Percentiles rank a stretch among this genome's conserved stretches.
These are phyloP conservation scores for Neoaliturus tenellus DNA, from an alignment of 2,888 invertebrate species.

Conservation along the genomic window DNA sequence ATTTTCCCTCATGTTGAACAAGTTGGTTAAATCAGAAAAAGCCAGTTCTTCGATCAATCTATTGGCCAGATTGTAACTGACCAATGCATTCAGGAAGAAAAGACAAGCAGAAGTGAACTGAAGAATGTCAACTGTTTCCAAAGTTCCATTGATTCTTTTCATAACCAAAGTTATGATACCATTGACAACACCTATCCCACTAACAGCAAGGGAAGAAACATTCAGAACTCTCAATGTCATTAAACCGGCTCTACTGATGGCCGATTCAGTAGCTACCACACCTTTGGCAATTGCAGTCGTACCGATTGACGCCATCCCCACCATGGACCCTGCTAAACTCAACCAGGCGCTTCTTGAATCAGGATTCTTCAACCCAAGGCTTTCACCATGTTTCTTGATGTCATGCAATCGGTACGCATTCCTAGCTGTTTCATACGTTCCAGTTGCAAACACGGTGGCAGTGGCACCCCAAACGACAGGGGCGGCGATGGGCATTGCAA, in stretches of 20 bases:
- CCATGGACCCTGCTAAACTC: constrained; percentile 51
- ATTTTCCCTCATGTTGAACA: constrained; percentile 54
- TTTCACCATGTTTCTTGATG: constrained; percentile 54
- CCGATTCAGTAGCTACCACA: constrained; percentile 46
- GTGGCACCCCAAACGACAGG: constrained; percentile 56
- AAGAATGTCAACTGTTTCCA: constrained; percentile 49
- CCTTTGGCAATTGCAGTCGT: constrained; percentile 53
- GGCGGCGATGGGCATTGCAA: constrained; percentile 53
- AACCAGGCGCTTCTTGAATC: constrained; percentile 57
- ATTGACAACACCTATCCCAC: constrained; percentile 56
- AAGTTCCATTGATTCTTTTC: constrained; percentile 53
- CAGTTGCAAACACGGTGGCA: constrained; percentile 56
- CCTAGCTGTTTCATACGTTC: constrained; percentile 55
- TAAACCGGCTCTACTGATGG: constrained; percentile 35
- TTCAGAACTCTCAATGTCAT: constrained; percentile 55
- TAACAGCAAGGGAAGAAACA: constrained; percentile 55
- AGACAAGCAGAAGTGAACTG: constrained; percentile 56
- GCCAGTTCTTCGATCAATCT: constrained; percentile 54
- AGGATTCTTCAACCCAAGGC: constrained; percentile 53
- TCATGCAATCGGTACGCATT: constrained; percentile 49
- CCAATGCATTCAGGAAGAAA: constrained; percentile 56
- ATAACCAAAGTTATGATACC: constrained; percentile 54
- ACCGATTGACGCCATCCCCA: constrained; percentile 56
- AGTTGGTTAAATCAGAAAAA: constrained; percentile 51
- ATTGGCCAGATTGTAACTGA: constrained; percentile 50